Conservation (phyloP, 2,797 vertebrate genomes). For the Lagocephalus sceleratus region DNA sequence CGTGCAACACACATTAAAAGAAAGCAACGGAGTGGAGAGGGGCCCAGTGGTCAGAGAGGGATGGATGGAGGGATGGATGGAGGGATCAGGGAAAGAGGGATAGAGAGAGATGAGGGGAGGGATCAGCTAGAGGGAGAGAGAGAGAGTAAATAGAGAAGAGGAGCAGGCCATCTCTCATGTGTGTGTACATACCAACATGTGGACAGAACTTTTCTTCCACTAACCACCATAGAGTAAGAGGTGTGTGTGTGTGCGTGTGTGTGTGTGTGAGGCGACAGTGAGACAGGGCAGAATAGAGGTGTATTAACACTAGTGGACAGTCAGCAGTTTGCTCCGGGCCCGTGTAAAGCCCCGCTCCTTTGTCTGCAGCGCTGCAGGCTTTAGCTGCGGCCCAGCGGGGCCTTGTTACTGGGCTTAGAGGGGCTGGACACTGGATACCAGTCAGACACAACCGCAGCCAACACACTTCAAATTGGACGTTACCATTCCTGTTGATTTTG, state of each 20-base stretch:
- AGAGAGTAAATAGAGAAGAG: conserved; percentile 2
- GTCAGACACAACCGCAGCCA: conserved; percentile 58
- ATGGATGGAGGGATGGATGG: conserved; percentile 16
- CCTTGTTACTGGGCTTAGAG: conserved; percentile 78
- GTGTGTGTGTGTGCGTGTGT: conserved; percentile 13
- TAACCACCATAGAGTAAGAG: conserved; percentile 11
- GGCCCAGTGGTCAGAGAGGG: conserved; percentile 9
- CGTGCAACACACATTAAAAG: conserved; percentile 27
- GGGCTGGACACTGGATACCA: conserved; percentile 59
- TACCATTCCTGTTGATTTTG: conserved; percentile 10
- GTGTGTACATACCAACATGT: conserved; percentile 29
- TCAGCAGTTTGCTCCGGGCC: conserved; percentile 79
- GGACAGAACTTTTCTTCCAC: conserved; percentile 27
- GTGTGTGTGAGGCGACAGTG: conserved; percentile 38
- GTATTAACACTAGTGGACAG: conserved; percentile 69
- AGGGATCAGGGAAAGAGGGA: conserved; percentile 23
- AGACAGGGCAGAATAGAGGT: conserved; percentile 63
- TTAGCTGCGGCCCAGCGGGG: conserved; percentile 61
- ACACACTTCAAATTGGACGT: conserved; percentile 14
- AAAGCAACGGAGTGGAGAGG: conserved; percentile 13
- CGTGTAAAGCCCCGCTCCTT: conserved; percentile 71
- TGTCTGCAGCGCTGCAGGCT: conserved; percentile 67
- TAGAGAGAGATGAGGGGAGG: conserved; percentile 7
- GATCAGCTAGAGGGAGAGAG: conserved; percentile 13
- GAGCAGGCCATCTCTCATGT: conserved; percentile 17